Base-by-base conservation (phyloP, 30 jellyfish, hydroid and myxozoan species). In the Aurelia aurita complex sp. Pacific region DNA sequence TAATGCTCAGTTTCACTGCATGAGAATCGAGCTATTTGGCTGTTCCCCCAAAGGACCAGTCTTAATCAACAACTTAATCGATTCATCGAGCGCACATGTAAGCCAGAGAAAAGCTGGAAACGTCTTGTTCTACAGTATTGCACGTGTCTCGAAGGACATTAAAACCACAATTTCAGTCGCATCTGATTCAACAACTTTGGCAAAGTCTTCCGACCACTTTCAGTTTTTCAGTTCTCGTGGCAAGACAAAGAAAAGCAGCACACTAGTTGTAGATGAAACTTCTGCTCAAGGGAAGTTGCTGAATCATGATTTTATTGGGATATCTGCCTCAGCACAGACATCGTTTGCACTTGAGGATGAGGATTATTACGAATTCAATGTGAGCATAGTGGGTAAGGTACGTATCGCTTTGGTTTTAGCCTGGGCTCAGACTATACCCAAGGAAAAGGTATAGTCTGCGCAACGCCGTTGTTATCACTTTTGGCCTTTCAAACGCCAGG, bases 1-100 rank as follows among this genome's bases (percentile, higher is more conserved):
- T 46, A 6, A 46, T 46, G 73, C 34, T 7, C 10, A 77, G n/a
- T n/a, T n/a, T 14, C 76, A 12, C 1, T 11, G 93, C 35, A 17
- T 84, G 23, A 63, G 93, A 17, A 36, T 84, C 1, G 93, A 84
- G 64, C 82, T 84, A 38, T 84, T 51, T 34, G 93, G 93, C 6
- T 84, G 93, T 59, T 14, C 93, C 1, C 67, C 80, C 1, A 16
- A 43, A 33, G 74, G 75, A 43, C 60, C 67, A 11, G 16, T 61
- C 23, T 17, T 38, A 18, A 62, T n/a, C 32, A 5, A 70, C 57
- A 23, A 70, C 4, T 23, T 32, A 2, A 17, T 70, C 36, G 5
- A 13, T 15, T 38, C 63, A 38, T 10, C 80, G 12, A 35, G 23
- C 5, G 55, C 14, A 46, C 10, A 38, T 5, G 55, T 74, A 46